Percentiles rank a stretch among this genome's conserved stretches.
phyloP scores from a whole-genome alignment of 2,797 vertebrate species.

The Ptychadena robeensis region DNA sequence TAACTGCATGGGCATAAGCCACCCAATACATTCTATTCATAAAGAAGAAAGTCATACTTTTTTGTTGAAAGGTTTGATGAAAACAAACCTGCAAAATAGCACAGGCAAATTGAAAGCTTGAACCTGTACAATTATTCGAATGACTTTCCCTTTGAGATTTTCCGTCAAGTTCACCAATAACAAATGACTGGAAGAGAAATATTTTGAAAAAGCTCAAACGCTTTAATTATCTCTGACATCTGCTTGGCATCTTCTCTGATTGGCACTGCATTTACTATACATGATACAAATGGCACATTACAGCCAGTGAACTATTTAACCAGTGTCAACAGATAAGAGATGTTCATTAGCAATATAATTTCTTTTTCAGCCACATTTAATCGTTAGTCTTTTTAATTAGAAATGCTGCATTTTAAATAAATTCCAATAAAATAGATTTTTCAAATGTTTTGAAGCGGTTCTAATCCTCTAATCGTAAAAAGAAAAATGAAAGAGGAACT shows the following conservation, averaged over 20 bases:
- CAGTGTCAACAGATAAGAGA: slow-evolving; percentile 23
- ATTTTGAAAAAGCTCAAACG: slow-evolving; percentile 38
- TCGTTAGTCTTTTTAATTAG: too few relatives aligned
- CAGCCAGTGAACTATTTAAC: slow-evolving; percentile 40
- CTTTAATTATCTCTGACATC: slow-evolving; percentile 51
- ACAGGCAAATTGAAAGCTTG: neutral
- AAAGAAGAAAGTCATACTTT: neutral
- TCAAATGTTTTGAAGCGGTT: too few relatives aligned
- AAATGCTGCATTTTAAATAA: too few relatives aligned
- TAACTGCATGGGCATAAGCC: neutral
- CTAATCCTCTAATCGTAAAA: too few relatives aligned
- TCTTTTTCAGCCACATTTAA: neutral
- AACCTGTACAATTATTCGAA: slow-evolving; percentile 30
- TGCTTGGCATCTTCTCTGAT: slow-evolving; percentile 30
- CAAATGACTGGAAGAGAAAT: slow-evolving; percentile 38
- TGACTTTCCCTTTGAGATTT: slow-evolving; percentile 9
- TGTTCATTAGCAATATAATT: slow-evolving; percentile 19
- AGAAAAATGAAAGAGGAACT: too few relatives aligned
- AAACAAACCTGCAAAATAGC: neutral
- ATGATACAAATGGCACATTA: slow-evolving; percentile 20
- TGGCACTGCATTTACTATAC: slow-evolving; percentile 26
- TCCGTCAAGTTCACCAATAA: slow-evolving; percentile 5
- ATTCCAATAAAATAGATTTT: too few relatives aligned
- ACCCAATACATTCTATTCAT: slow-evolving; percentile 1
- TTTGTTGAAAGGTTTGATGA: slow-evolving; percentile 10